Base-by-base conservation (phyloP, 2,888 invertebrate genomes). In the Smittia sp. region DNA sequence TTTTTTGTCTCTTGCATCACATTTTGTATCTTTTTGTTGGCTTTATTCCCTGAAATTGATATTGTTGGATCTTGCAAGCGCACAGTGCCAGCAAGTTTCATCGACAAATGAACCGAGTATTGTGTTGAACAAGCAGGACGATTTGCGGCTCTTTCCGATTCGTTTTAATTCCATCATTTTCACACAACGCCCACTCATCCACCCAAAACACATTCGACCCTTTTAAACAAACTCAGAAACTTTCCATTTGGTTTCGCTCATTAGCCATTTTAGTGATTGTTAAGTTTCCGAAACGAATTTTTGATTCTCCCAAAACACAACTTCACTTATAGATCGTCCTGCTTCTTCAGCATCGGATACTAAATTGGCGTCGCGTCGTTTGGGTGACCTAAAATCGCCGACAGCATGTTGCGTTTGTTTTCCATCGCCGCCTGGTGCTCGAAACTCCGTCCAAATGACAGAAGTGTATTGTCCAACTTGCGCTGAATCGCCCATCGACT, bases 391-490 rank as follows among this genome's bases (percentile, higher is more conserved):
- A 58, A 73, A 67, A 62, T 65, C 72, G 73, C 76, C 77, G 74
- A 76, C 78, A 74, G 78, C 79, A 67, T 83, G 83, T 74, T 83
- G 83, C 77, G 82, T 80, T 76, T 83, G 83, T 74, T 82, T 83
- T 76, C 73, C 74, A 41, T 76, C 77, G 6, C 80, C 80, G 69
- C 80, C 81, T 80, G 78, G 77, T 73, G 78, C 77, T 75, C 77
- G 74, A 54, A 79, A 79, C 75, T 82, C 83, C 13, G 80, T 81
- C 54, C 81, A 82, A 81, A 85, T 86, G 83, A 86, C 88, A 73
- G 88, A 88, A 79, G 84, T 88, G 78, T 88, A 87, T 82, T 83
- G 85, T 78, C 84, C 85, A 68, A 80, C 80, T 77, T 80, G 81
- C 75, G 82, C 78, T 58, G 75, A 76, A 74, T 72, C 58, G 67